Conservation (phyloP, 2,888 invertebrate genomes). For the Tricholauxania praeusta region DNA sequence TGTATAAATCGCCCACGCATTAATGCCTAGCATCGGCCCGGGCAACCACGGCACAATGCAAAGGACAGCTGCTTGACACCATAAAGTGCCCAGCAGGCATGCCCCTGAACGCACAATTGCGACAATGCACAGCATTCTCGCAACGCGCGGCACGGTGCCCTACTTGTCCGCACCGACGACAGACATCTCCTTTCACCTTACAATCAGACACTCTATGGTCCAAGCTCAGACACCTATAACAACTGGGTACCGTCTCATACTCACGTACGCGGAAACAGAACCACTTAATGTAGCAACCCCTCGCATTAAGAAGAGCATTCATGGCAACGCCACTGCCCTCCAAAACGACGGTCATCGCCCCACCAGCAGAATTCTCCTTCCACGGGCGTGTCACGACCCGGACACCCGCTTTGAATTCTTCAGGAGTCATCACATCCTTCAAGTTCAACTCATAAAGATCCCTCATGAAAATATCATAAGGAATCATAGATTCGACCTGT, state of each 20-base stretch:
- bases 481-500: slow-evolving; percentile 30
- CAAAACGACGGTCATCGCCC: slow-evolving; percentile 21
- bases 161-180: slow-evolving; percentile 31
- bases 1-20: not conserved
- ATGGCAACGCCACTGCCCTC: slow-evolving; percentile 1
- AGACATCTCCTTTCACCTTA: slow-evolving; percentile 23
- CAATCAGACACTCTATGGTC: slow-evolving; percentile 16
- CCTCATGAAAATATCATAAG: slow-evolving; percentile 33
- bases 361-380: slow-evolving; percentile 1
- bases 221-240: not conserved
- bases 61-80: slow-evolving; percentile 40
- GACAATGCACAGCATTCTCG: slow-evolving; percentile 31
- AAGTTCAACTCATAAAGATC: slow-evolving; percentile 26
- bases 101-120: slow-evolving; percentile 42
- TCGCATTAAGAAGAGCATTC: not conserved
- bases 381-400: slow-evolving; percentile 35
- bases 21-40: not conserved
- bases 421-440: not conserved
- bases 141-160: slow-evolving; percentile 33
- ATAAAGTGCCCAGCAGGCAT: slow-evolving; percentile 40
- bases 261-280: not conserved
- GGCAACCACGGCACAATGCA: slow-evolving; percentile 7
- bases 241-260: not conserved
- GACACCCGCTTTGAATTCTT: slow-evolving; percentile 24
- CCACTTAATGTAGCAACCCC: not conserved